These are phyloP conservation scores for Cydia amplana DNA, from an alignment of 1,140 invertebrate species.

Conservation along the genomic window DNA sequence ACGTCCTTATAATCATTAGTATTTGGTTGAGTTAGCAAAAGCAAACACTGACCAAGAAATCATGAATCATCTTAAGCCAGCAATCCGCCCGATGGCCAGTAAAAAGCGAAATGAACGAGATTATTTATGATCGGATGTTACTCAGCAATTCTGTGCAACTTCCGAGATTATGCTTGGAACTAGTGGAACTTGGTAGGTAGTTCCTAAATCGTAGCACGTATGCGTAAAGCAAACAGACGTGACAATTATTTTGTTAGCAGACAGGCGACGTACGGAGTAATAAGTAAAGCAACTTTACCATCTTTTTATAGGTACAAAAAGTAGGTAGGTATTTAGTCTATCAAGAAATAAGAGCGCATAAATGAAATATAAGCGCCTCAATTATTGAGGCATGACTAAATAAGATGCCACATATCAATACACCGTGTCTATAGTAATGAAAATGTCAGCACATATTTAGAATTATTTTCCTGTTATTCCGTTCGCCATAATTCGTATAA, in stretches of 20 bases:
- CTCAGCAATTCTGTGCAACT: slow-evolving; percentile 41
- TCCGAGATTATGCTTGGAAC: slow-evolving; percentile 46
- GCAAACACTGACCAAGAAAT: slow-evolving; percentile 4
- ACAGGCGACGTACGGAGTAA: slow-evolving; percentile 2
- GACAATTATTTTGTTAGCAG: slow-evolving; percentile 31
- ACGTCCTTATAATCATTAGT: slow-evolving; percentile 11
- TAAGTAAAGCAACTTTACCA: background rate
- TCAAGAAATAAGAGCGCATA: background rate
- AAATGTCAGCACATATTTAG: too few species aligned
- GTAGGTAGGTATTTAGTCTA: background rate
- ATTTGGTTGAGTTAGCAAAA: slow-evolving; percentile 28
- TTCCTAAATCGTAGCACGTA: slow-evolving; percentile 20
- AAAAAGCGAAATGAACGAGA: slow-evolving; percentile 38
- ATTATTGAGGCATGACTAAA: too few species aligned
- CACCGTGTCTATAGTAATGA: too few species aligned
- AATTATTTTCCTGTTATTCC: too few species aligned
- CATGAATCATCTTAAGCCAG: slow-evolving; percentile 26
- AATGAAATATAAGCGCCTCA: too few species aligned
- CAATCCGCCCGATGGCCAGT: slow-evolving; percentile 31
- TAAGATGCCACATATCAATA: too few species aligned
- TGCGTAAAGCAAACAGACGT: slow-evolving; percentile 35
- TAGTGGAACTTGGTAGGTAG: background rate
- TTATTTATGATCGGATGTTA: slow-evolving; percentile 44
- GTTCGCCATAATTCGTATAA: too few species aligned
- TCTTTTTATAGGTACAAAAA: background rate